Conservation (phyloP, 92 coral and sea anemone species). For the Palythoa grandiflora region DNA sequence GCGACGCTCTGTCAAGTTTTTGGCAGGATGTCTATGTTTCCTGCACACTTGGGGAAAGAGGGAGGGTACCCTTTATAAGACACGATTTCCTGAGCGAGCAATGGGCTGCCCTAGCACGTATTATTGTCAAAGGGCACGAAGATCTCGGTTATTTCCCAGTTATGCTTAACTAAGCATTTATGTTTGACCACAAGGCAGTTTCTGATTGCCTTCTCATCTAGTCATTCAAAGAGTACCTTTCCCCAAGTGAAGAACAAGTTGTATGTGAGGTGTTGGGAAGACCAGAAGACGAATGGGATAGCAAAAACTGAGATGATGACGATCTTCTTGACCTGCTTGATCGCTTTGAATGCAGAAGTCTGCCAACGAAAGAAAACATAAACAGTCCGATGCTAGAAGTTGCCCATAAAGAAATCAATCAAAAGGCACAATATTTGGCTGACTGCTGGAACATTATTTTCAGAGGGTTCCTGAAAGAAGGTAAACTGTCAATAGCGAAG, state of each 20-base stretch:
- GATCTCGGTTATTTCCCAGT: conserved; percentile 49
- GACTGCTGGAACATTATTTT: no score
- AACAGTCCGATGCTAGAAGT: no score
- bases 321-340: conserved; percentile 57
- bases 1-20: no score
- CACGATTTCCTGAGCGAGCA: conserved; percentile 66
- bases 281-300: conserved; percentile 1
- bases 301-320: conserved; percentile 49
- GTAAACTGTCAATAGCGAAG: conserved; percentile 53
- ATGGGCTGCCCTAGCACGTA: conserved; percentile 59
- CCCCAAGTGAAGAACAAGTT: conserved; percentile 54
- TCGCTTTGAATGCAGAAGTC: conserved; percentile 9
- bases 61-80: conserved; percentile 37
- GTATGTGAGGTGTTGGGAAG: conserved; percentile 56
- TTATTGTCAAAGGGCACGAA: conserved; percentile 35
- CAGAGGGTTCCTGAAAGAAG: conserved; percentile 19
- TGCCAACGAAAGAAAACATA: no score
- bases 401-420: no score
- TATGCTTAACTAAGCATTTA: conserved; percentile 45
- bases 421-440: no score
- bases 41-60: conserved; percentile 54
- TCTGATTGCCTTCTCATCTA: conserved; percentile 22
- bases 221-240: conserved; percentile 48
- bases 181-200: conserved; percentile 55
- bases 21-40: no score